Conservation (phyloP, 2,888 invertebrate species). For the Heliconius erato region DNA sequence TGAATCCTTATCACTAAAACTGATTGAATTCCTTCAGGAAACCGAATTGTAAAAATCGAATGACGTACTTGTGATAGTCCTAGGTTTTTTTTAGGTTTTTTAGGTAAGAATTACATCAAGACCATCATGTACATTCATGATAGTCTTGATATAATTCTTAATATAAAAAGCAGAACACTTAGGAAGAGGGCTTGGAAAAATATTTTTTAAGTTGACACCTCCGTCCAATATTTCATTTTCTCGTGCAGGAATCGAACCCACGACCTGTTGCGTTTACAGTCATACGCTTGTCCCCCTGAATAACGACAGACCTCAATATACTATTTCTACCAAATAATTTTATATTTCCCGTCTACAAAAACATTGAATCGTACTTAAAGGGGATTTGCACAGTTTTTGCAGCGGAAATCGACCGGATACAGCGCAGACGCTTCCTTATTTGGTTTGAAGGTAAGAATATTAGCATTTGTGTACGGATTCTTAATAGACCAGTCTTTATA, state of each 20-base stretch:
- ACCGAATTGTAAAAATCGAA: no score
- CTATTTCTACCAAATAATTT: constrained; percentile 8
- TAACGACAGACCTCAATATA: neutral
- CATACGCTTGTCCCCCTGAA: no score
- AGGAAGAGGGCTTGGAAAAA: neutral
- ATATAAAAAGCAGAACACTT: neutral
- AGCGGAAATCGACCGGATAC: constrained; percentile 38
- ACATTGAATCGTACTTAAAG: constrained; percentile 22
- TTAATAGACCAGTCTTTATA: neutral
- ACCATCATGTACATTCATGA: no score
- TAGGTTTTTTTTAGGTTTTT: no score
- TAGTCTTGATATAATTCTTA: neutral
- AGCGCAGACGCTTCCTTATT: constrained; percentile 35
- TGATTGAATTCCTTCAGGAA: no score
- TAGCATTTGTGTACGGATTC: constrained; percentile 3
- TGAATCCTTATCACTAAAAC: no score
- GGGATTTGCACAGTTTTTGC: constrained; percentile 25
- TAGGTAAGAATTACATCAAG: no score
- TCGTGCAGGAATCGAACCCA: no score
- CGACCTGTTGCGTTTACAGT: no score
- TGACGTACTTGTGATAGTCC: no score
- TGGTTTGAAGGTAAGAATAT: constrained; percentile 18
- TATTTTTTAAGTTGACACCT: neutral
- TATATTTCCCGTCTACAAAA: constrained; percentile 25
- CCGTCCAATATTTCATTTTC: no score